Percentiles rank a stretch among this genome's conserved stretches.
Conservation (phyloP, 2,113 vertebrate species). For the Hymenochirus boettgeri region DNA sequence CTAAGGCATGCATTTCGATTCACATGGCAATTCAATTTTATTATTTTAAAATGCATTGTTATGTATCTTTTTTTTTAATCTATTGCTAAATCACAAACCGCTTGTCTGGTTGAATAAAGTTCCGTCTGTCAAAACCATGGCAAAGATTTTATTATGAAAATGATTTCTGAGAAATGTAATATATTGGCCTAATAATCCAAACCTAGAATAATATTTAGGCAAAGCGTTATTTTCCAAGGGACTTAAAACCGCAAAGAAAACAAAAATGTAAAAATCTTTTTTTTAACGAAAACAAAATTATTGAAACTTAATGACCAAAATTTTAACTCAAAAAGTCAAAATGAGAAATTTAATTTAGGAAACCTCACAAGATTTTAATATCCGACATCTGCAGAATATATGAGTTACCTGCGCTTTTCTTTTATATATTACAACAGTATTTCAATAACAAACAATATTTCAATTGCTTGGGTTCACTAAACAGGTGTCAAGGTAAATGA, state of each 20-base stretch:
- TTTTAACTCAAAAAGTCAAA: slow-evolving; percentile 69
- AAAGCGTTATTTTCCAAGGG: slow-evolving; percentile 48
- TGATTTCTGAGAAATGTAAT: slow-evolving; percentile 71
- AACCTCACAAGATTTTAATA: slow-evolving; percentile 65
- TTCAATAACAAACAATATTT: slow-evolving; percentile 76
- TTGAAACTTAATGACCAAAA: slow-evolving; percentile 64
- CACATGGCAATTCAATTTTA: slow-evolving; percentile 73
- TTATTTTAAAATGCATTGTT: slow-evolving; percentile 73
- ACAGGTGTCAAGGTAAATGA: slow-evolving; percentile 64
- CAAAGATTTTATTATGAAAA: slow-evolving; percentile 80
- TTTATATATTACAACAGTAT: slow-evolving; percentile 63
- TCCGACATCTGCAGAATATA: slow-evolving; percentile 47
- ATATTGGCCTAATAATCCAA: slow-evolving; percentile 74
- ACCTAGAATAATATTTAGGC: slow-evolving; percentile 60
- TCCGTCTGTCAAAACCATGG: slow-evolving; percentile 75
- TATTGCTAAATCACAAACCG: slow-evolving; percentile 68
- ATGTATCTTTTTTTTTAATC: slow-evolving; percentile 76
- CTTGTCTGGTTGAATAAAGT: slow-evolving; percentile 71
- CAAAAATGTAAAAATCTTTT: slow-evolving; percentile 53
- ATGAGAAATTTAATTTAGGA: slow-evolving; percentile 49
- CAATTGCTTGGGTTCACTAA: slow-evolving; percentile 67
- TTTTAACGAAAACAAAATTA: slow-evolving; percentile 46
- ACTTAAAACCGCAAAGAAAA: slow-evolving; percentile 47
- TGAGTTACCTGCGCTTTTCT: slow-evolving; percentile 55
- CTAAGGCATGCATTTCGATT: slow-evolving; percentile 71